These are phyloP conservation scores for Sebastes iracundus DNA, from an alignment of 2,797 vertebrate genomes.

Conservation along the genomic window DNA sequence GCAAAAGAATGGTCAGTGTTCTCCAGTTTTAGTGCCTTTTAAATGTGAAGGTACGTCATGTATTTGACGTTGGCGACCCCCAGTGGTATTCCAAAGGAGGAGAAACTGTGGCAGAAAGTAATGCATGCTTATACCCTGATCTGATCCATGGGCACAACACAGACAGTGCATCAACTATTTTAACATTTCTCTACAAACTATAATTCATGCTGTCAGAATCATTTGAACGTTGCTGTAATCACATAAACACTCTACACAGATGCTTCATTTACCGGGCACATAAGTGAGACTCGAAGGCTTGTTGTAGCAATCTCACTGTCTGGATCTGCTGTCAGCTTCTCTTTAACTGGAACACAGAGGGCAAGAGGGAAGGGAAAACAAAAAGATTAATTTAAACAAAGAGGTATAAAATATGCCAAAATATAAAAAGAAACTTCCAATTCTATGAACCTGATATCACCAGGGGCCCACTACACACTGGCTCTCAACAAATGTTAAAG, in stretches of 20 bases:
- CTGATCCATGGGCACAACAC: neutral
- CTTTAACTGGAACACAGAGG: constrained; percentile 87
- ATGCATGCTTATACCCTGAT: neutral
- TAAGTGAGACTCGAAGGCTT: constrained; percentile 94
- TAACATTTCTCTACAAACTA: neutral
- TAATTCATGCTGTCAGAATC: neutral
- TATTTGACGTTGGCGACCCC: neutral
- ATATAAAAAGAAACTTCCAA: neutral
- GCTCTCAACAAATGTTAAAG: neutral
- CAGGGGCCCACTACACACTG: no score
- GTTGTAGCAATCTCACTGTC: constrained; percentile 98
- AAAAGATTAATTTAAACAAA: neutral
- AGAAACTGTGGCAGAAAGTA: neutral
- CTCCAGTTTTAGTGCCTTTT: neutral
- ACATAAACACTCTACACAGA: neutral
- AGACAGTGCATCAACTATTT: neutral
- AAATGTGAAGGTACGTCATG: neutral
- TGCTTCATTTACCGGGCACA: constrained; percentile 92
- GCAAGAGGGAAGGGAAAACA: neutral
- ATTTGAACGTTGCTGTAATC: neutral
- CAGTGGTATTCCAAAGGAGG: neutral
- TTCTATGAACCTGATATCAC: neutral
- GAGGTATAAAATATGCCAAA: neutral
- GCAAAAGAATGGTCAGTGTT: neutral
- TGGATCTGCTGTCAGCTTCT: constrained; percentile 96